phyloP scores from a whole-genome alignment of 2,113 vertebrate genomes.

The Circaetus cinerascens region DNA sequence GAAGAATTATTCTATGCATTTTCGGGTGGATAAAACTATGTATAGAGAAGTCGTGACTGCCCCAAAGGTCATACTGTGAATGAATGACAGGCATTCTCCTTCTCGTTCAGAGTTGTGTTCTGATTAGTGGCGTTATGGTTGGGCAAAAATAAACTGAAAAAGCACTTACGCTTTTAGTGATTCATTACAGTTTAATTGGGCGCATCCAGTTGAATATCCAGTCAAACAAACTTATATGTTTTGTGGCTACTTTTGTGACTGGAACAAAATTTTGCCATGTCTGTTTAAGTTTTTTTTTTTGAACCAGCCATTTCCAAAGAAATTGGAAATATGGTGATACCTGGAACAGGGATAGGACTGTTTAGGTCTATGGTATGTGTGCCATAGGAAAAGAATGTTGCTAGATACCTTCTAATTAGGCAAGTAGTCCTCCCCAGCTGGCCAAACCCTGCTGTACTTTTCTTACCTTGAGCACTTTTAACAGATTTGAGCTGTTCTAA shows the following conservation, averaged over 20 bases:
- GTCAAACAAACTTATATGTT: not conserved
- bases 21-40: not conserved
- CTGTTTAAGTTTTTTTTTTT: not conserved
- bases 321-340: not conserved
- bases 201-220: not conserved
- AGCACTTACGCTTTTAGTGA: not conserved
- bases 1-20: not conserved
- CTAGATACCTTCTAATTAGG: not conserved
- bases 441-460: not conserved
- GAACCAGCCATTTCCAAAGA: not conserved
- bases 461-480: not conserved
- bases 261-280: not conserved
- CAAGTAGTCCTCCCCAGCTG: not conserved
- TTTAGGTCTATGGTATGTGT: not conserved
- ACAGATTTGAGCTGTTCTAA: not conserved
- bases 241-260: not conserved
- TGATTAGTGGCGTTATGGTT: not conserved
- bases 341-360: not conserved
- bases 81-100: not conserved
- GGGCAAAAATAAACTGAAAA: not conserved
- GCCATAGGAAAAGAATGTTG: not conserved
- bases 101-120: not conserved
- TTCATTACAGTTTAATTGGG: not conserved
- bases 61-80: not conserved
- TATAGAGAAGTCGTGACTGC: accelerated